Evolutionary conservation across 2,888 invertebrate species (phyloP), one percentile per base, ranked within the genome.

Genomic region (Craniophora ligustri): DNA sequence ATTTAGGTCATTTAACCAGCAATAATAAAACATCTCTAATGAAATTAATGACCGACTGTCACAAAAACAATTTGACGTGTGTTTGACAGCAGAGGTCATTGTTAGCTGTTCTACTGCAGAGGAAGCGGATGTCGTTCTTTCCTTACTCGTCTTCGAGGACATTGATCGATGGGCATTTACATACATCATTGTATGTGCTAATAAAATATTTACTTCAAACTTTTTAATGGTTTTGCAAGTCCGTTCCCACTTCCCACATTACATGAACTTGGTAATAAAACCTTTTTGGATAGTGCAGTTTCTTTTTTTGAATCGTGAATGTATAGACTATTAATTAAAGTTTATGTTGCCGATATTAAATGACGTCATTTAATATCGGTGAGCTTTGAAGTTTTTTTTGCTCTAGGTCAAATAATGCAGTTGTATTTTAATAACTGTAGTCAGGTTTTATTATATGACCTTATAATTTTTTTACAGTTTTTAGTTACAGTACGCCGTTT

Each of bases 101-200:
- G 67, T 67, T 63, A 40, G 30, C 16, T 42, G 36, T 30, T 45
- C 32, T 45, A 28, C 5, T 26, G 14, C 19, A 69, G 72, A 81
- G 85, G 87, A 88, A 86, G 83, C 83, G 82, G 82, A 86, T 78
- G 79, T 80, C 60, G 75, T 73, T 69, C 69, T 76, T 79, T 80
- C 66, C 78, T 75, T 72, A 65, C 73, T 54, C 60, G 75, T 76
- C 64, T 63, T 45, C 49, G 71, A 69, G 75, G 81, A 79, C 82
- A 68, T 76, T 81, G 81, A 82, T 85, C 72, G 80, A 78, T 83
- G 62, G 66, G 47, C 61, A 78, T 81, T 78, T 76, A 58, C 74
- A 76, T 79, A 26, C 26, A n/a, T 26, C 26, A 75, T 35, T 13
- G 40, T 67, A 38, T 55, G n/a, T 64, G 51, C 47, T 51, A 44